Evolutionary conservation across 2,797 vertebrate species (phyloP).

Genomic region (Darevskia nairensis): DNA sequence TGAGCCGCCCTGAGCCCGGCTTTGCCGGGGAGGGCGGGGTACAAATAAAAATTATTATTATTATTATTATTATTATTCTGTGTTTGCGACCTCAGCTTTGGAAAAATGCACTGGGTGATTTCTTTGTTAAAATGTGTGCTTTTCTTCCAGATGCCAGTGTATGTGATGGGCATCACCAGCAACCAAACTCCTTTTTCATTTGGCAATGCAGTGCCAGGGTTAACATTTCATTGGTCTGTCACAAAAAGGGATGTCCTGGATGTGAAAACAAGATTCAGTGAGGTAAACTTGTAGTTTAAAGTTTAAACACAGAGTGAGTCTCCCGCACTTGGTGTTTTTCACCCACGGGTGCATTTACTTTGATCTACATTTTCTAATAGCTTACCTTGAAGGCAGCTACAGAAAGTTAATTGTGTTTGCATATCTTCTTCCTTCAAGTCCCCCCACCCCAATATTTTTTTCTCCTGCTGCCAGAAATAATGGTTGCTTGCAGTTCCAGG

Average conservation of each 20-base stretch:
- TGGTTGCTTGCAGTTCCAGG: not conserved
- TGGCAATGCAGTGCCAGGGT: slow-evolving; percentile 86
- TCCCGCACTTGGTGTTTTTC: not conserved
- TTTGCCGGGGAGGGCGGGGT: no score
- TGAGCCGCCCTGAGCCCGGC: no score
- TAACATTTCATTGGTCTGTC: slow-evolving; percentile 94
- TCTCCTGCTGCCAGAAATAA: not conserved
- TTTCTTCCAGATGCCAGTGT: slow-evolving; percentile 90
- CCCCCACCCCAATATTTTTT: not conserved
- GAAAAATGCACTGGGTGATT: not conserved
- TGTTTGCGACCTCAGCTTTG: not conserved
- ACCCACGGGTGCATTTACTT: not conserved
- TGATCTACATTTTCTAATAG: not conserved
- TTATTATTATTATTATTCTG: no score
- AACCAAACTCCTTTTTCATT: slow-evolving; percentile 95
- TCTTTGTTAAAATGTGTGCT: not conserved
- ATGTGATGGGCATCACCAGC: slow-evolving; percentile 91
- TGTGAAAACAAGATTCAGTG: slow-evolving; percentile 86
- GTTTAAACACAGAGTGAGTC: not conserved
- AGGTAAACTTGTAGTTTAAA: slow-evolving; percentile 81
- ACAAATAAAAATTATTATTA: no score
- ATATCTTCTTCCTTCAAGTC: not conserved
- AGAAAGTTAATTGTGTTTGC: not conserved
- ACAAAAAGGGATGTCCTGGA: slow-evolving; percentile 94
- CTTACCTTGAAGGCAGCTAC: not conserved